Base-by-base conservation (phyloP, 2,797 vertebrate species). In the Corythornis leucogaster region DNA sequence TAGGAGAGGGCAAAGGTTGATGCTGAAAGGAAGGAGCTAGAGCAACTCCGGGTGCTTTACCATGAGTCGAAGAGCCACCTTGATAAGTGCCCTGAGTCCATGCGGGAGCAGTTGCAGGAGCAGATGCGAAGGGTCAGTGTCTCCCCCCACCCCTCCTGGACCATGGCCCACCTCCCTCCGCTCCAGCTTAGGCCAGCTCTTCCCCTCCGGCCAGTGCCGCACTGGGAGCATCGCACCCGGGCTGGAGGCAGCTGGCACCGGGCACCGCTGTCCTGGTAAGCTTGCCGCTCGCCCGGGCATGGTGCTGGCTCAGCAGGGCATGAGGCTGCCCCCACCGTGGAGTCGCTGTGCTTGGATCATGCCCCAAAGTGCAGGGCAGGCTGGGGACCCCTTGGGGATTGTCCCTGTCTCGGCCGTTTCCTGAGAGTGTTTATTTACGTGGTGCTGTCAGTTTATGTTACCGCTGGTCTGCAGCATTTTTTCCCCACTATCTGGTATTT, bases 71-170 rank as follows among this genome's bases (percentile, higher is more conserved):
- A 98, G 98, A 99, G 97, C 97, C 99, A 99, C 98, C 98, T 99
- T 94, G 98, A 98, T 98, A 99, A 99, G 98, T 99, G 99, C 98
- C 99, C 99, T 46, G 99, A 99, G 98, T 99, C 99, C 76, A 97
- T 99, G 98, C 98, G 98, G 97, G 99, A 99, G 97, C 99, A 99
- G 97, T 98, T 99, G 97, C 99, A 98, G 98, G 98, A 99, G 94
- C 99, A 99, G 98, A 98, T 99, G 97, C 98, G 98, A 97, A 98
- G 99, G 99, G 99, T 99, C 98, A 99, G 99, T 99, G 96, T 96
- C 87, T 94, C 57, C 91, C 80, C 61, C 50, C 90, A 88, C 96
- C 93, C 93, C 92, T 88, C 85, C 90, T 5, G 95, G 94, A 94
- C 89, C 97, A 87, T 96, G 96, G 95, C 95, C 96, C 90, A 80